Base-by-base conservation (phyloP, 2,797 vertebrate genomes). In the Pseudotriccus pelzelni region DNA sequence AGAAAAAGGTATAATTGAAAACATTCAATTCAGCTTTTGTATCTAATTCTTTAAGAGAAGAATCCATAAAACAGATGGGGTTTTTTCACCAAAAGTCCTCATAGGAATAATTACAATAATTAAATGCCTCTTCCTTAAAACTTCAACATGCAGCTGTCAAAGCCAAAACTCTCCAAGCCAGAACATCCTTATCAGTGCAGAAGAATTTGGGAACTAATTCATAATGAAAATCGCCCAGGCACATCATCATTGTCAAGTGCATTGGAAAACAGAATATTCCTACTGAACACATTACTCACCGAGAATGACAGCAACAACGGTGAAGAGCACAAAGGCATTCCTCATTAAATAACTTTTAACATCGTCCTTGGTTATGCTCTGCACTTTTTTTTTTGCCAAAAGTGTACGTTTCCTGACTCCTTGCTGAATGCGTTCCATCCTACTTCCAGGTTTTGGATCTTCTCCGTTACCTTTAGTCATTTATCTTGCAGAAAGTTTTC, bases 291-390 rank as follows among this genome's bases (percentile, higher is more conserved):
- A 67, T 77, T 93, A 98, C 99, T 99, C 90, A 99, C 99, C 99
- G 58, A 99, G 95, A 91, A 99, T 94, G 70, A 99, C 99, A 7
- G 99, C 99, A 27, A 97, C 98, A 15, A 99, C 89, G 1, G 99
- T 99, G 87, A 99, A 99, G 63, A 99, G 98, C 92, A 99, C 99
- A 93, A 99, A 99, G 77, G 98, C 99, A 82, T 99, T 99, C 98
- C 98, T 98, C 96, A 98, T 98, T 63, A 99, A 96, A 97, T 99
- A 99, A 94, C 97, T 98, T 96, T 99, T 99, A 70, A 99, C 96
- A 39, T 99, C 99, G 22, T 99, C 99, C 96, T 99, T 99, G 52
- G 98, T 99, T 97, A 99, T 98, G 97, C 98, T 99, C 93, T 99
- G 99, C 82, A 99, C 99, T 98, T 98, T 99, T 98, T 99, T 99